Evolutionary conservation across 1,140 invertebrate species (phyloP).

Genomic region (Microplitis demolitor): DNA sequence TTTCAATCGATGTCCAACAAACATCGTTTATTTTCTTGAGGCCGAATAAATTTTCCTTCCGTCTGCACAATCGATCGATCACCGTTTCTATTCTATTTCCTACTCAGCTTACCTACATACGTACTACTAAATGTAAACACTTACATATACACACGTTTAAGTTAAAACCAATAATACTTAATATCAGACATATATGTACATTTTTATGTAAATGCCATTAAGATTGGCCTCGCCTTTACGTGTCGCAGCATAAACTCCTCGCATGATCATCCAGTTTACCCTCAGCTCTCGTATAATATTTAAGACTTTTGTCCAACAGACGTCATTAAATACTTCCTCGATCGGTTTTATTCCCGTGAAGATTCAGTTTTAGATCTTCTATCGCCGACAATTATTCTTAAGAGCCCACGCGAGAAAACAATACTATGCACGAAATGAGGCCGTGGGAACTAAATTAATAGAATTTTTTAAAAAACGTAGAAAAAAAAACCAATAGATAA

Average conservation of each 20-base stretch:
- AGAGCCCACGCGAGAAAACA: slow-evolving; percentile 15
- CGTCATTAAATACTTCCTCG: background rate
- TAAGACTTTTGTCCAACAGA: background rate
- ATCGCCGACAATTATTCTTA: slow-evolving; percentile 11
- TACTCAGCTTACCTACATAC: background rate
- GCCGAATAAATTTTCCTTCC: slow-evolving; percentile 22
- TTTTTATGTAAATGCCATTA: background rate
- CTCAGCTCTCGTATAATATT: background rate
- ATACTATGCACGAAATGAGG: slow-evolving; percentile 20
- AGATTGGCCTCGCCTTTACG: slow-evolving; percentile 27
- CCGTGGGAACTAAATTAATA: slow-evolving; percentile 9
- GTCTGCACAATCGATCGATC: slow-evolving; percentile 15
- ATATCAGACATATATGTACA: background rate
- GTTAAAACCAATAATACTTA: background rate
- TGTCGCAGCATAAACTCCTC: background rate
- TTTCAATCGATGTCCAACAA: slow-evolving; percentile 27
- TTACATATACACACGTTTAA: background rate
- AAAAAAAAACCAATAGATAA: background rate
- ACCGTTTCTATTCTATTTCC: no score
- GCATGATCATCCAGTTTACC: background rate
- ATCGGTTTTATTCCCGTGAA: background rate
- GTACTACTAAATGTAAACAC: background rate
- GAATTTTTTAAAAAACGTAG: background rate
- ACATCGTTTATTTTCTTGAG: slow-evolving; percentile 27
- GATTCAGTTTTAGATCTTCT: background rate